Evolutionary conservation across 2,797 vertebrate species (phyloP), one percentile per base, ranked within the genome.

Genomic region (Babyrousa celebensis): DNA sequence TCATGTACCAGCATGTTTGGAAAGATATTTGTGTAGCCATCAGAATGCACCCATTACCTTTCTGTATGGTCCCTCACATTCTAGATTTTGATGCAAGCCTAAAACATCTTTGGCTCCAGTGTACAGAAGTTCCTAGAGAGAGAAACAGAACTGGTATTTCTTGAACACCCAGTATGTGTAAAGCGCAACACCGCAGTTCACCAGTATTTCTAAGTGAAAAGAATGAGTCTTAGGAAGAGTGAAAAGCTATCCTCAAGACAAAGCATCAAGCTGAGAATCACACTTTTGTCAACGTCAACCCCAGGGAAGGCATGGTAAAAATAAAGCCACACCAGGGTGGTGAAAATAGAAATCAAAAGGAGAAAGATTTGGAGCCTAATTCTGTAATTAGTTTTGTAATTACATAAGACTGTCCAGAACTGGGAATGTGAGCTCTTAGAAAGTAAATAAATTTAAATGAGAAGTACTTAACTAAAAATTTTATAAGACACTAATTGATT

Each of bases 381-480:
- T 25, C 18, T 65, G 8, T 91, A 70, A 88, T 92, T 94, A 95
- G 89, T 65, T 94, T 48, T 83, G 4, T 83, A 91, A 90, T 86
- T 91, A 60, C 8, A 43, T 29, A 79, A 96, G 43, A 83, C 71
- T 78, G 40, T 60, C 68, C 63, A 94, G 65, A 88, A 97, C 14
- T 32, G 78, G 87, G 85, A 95, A 83, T 71, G 40, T 65, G 80
- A 79, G 65, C 83, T 97, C 36, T 78, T 96, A 92, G 43, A 92
- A 88, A 85, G 77, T 52, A 85, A 95, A 94, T 23, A 92, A 43
- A 96, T 91, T 96, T 95, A 91, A 95, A 91, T 79, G 68, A 94
- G 60, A 96, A 90, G 87, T 52, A 77, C 40, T 92, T 96, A 90
- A 90, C 80, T 85, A 88, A 82, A 92, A 92, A 25, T 62, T 82